A percentile compares a stretch with the other conserved stretches of the same genome.
Evolutionary conservation across 1,140 invertebrate genomes (phyloP).

Genomic region (Drosophila yakuba): DNA sequence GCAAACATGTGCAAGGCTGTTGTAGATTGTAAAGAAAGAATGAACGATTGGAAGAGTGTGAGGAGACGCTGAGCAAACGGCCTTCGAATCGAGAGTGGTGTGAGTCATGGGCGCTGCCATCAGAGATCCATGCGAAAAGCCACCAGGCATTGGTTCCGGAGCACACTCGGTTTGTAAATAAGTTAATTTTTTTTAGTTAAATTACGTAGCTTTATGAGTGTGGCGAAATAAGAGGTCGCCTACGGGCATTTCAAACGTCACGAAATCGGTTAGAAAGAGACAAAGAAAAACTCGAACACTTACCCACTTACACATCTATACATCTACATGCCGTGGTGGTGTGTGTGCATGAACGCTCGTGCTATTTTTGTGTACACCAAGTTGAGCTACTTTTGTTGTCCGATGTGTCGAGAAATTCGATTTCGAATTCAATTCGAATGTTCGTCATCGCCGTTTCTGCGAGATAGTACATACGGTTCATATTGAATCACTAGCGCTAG

Average conservation of each 20-base stretch:
- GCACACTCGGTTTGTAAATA: constrained; percentile 79
- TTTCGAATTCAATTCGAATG: constrained; percentile 5
- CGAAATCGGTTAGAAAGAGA: constrained; percentile 33
- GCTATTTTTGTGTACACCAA: constrained; percentile 61
- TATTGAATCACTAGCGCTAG: constrained; percentile 32
- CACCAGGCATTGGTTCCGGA: constrained; percentile 65
- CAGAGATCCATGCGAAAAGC: constrained; percentile 48
- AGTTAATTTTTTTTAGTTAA: constrained; percentile 55
- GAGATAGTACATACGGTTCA: constrained; percentile 22
- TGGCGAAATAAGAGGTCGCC: constrained; percentile 5
- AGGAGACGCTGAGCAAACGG: constrained; percentile 62
- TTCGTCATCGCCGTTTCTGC: constrained; percentile 27
- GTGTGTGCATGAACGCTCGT: constrained; percentile 24
- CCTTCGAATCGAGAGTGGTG: constrained; percentile 58
- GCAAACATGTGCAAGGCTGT: constrained; percentile 70
- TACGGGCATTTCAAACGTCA: not conserved
- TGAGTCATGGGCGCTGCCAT: constrained; percentile 65
- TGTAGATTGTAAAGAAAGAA: constrained; percentile 70
- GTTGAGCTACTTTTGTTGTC: constrained; percentile 46
- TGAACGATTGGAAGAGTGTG: constrained; percentile 71
- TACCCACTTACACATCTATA: not conserved
- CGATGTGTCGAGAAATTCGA: constrained; percentile 42
- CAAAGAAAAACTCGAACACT: constrained; percentile 14
- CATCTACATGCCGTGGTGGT: not conserved
- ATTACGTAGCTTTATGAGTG: constrained; percentile 11